These are phyloP conservation scores for Aldabrachelys gigantea DNA, from an alignment of 2,113 vertebrate genomes.

Conservation along the genomic window DNA sequence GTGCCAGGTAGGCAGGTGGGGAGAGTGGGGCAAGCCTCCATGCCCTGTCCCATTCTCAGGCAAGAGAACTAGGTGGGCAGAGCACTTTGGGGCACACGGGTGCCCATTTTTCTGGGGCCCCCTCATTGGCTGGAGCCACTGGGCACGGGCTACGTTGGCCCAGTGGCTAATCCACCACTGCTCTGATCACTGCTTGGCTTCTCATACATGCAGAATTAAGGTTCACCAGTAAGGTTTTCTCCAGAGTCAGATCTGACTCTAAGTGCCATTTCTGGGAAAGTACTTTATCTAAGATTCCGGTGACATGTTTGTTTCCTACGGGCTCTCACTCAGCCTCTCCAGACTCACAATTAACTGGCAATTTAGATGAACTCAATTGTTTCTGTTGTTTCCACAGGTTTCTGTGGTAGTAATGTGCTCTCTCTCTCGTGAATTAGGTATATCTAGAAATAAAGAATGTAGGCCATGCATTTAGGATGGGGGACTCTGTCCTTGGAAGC, in stretches of 20 bases:
- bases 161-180: too few species aligned
- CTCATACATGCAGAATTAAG: conserved; percentile 37
- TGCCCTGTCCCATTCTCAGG: too few species aligned
- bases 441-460: background rate
- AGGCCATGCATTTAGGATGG: background rate
- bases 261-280: background rate
- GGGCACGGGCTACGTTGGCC: too few species aligned
- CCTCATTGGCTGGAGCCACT: too few species aligned
- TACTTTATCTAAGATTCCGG: too few species aligned
- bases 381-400: background rate
- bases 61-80: too few species aligned
- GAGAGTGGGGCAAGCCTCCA: too few species aligned
- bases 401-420: background rate
- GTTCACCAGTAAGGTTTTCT: conserved; percentile 23
- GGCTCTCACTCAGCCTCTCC: background rate
- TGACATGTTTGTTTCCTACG: background rate
- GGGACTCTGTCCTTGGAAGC: background rate
- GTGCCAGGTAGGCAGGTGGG: too few species aligned
- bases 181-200: background rate
- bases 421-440: background rate
- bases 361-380: conserved; percentile 4
- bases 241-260: background rate
- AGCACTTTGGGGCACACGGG: too few species aligned
- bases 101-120: too few species aligned
- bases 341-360: fast-evolving